Evolutionary conservation across 1,140 invertebrate species (phyloP).

Genomic region (Psix sp.): DNA sequence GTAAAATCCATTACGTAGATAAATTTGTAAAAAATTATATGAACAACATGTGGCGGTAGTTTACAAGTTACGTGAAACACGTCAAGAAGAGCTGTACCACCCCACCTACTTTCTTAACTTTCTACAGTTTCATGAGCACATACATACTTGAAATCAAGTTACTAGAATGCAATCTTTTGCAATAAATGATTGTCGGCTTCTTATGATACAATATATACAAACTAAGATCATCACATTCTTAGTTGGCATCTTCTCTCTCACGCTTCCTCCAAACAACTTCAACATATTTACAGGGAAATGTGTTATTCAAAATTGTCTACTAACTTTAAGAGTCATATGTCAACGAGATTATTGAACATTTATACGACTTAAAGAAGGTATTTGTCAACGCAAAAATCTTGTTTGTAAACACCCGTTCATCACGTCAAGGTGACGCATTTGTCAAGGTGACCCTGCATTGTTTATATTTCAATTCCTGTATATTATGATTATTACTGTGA

Average conservation of each 20-base stretch:
- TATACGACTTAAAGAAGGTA: no score
- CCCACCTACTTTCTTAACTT: conserved; percentile 59
- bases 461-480: conserved; percentile 16
- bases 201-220: no score
- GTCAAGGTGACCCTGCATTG: conserved; percentile 1
- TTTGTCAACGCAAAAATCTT: no score
- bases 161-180: conserved; percentile 15
- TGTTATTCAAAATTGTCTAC: no score
- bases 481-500: conserved; percentile 9
- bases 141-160: conserved; percentile 31
- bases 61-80: conserved; percentile 45
- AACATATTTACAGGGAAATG: conserved; percentile 1
- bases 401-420: neutral
- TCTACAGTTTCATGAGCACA: conserved; percentile 44
- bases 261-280: neutral
- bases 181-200: conserved; percentile 16
- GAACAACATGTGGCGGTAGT: conserved; percentile 6
- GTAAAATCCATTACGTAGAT: conserved; percentile 23
- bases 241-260: no score
- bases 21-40: conserved; percentile 26
- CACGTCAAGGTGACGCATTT: neutral
- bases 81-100: conserved; percentile 44
- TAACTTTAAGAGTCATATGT: no score
- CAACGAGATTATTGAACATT: no score
- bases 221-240: no score